Conservation (phyloP, 2,797 vertebrate genomes). For the Acrocephalus scirpaceus region DNA sequence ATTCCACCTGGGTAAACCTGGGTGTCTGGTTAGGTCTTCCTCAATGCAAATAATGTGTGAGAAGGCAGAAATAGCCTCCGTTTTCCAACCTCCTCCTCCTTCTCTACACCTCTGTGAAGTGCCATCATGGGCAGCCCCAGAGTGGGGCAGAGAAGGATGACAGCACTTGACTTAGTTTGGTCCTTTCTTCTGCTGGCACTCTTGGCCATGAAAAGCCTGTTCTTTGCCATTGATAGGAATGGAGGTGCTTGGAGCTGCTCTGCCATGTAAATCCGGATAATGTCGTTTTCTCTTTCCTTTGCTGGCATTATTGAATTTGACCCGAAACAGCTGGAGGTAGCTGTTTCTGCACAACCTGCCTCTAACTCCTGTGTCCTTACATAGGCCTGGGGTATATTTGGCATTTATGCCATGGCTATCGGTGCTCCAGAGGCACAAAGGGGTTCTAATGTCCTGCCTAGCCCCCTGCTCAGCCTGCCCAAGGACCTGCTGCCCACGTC, state of each 20-base stretch:
- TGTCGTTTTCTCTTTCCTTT: neutral
- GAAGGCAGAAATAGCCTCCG: neutral
- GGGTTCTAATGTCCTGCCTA: neutral
- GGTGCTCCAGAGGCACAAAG: neutral
- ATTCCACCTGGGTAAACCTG: neutral
- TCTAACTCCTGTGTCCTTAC: neutral
- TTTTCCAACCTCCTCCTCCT: neutral
- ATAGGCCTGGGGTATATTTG: neutral
- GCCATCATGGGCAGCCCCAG: fast-evolving
- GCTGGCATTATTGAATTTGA: neutral
- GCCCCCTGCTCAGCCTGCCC: neutral
- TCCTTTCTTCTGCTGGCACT: neutral
- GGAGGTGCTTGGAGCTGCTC: neutral
- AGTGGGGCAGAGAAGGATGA: neutral
- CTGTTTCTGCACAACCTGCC: neutral
- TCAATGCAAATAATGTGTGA: neutral
- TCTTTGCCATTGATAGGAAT: neutral
- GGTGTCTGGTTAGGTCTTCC: neutral
- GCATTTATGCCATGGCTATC: neutral
- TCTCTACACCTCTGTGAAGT: neutral
- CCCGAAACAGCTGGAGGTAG: neutral
- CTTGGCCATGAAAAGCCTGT: neutral
- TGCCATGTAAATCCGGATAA: neutral
- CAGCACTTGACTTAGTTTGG: neutral
- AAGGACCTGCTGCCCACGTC: neutral